These are phyloP conservation scores for Helicoverpa assulta DNA, from an alignment of 2,888 invertebrate species.

Conservation along the genomic window DNA sequence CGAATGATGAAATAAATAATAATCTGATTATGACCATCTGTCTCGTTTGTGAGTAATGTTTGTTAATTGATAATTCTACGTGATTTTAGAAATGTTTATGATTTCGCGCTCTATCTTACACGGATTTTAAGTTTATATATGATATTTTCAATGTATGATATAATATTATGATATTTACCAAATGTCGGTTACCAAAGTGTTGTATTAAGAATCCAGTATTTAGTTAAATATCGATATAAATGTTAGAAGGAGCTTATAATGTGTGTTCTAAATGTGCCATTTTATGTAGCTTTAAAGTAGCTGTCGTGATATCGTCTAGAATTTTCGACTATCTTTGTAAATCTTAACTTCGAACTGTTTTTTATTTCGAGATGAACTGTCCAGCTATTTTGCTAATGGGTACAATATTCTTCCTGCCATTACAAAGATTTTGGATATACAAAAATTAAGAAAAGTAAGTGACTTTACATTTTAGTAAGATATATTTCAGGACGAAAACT, in stretches of 20 bases:
- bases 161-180: conserved; percentile 6
- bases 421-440: conserved; percentile 7
- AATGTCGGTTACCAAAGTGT: conserved; percentile 19
- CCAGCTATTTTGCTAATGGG: conserved; percentile 47
- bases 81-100: conserved; percentile 15
- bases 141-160: background rate
- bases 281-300: conserved; percentile 62
- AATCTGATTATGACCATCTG: too few relatives aligned
- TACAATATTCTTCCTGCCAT: conserved; percentile 12
- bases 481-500: conserved; percentile 11
- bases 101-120: conserved; percentile 22
- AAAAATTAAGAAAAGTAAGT: conserved; percentile 13
- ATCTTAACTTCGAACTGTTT: background rate
- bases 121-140: conserved; percentile 28
- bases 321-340: conserved; percentile 47
- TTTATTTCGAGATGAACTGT: background rate
- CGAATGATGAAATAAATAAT: conserved; percentile 1
- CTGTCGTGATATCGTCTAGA: conserved; percentile 52
- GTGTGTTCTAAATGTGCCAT: conserved; percentile 84
- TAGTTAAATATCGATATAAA: conserved; percentile 36
- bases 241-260: conserved; percentile 71
- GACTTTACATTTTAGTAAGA: background rate
- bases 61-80: background rate
- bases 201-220: conserved; percentile 25
- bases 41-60: background rate